Evolutionary conservation across 2,113 vertebrate species (phyloP).

Genomic region (Eulacestoma nigropectus): DNA sequence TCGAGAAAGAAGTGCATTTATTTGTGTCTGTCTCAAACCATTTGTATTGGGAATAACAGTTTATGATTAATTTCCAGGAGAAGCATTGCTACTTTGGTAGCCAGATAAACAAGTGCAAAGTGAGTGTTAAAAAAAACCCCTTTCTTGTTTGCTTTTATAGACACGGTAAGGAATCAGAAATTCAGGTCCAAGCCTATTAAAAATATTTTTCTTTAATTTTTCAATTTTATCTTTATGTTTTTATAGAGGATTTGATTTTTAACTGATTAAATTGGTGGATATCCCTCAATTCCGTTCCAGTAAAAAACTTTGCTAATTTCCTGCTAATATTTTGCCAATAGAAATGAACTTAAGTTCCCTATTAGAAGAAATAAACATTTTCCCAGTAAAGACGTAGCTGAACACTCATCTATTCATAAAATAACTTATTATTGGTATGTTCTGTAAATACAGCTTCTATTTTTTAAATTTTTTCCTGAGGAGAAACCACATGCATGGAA

Average conservation of each 20-base stretch:
- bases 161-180: neutral
- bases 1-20: neutral
- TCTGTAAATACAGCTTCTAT: neutral
- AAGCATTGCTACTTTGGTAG: neutral
- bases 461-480: neutral
- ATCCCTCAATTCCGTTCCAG: neutral
- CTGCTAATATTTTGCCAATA: neutral
- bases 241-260: neutral
- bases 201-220: neutral
- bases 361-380: neutral
- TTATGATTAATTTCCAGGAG: neutral
- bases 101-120: neutral
- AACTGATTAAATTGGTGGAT: neutral
- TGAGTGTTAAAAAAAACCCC: neutral
- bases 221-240: neutral
- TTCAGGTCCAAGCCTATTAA: neutral
- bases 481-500: neutral
- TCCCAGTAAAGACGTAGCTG: neutral
- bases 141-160: neutral
- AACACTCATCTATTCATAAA: neutral
- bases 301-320: neutral
- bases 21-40: neutral
- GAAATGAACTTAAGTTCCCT: neutral
- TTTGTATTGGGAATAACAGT: neutral
- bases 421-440: neutral